Conservation (phyloP, 2,888 invertebrate species). For the Petrolisthes cinctipes region DNA sequence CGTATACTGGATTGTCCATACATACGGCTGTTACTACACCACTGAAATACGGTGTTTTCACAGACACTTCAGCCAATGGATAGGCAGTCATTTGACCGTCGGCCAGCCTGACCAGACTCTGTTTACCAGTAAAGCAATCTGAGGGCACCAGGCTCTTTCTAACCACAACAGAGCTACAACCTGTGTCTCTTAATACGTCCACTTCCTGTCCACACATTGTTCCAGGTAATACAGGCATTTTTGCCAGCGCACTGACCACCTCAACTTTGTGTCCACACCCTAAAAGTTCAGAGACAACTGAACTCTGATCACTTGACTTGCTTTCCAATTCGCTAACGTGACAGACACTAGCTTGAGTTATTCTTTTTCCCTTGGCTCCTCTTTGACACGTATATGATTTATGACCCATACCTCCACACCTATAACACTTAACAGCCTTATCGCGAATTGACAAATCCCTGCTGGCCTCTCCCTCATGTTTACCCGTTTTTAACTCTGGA, state of each 20-base stretch:
- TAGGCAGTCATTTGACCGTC: not conserved
- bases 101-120: not conserved
- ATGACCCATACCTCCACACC: not conserved
- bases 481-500: too few species aligned
- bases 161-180: not conserved
- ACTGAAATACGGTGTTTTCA: not conserved
- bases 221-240: not conserved
- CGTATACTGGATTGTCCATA: slow-evolving; percentile 15
- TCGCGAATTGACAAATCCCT: too few species aligned
- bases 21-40: not conserved
- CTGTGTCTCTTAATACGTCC: not conserved
- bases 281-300: not conserved
- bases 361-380: too few species aligned
- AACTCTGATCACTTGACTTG: too few species aligned
- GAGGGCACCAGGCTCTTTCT: not conserved
- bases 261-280: not conserved
- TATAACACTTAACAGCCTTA: too few species aligned
- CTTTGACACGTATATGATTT: not conserved
- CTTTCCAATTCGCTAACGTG: too few species aligned
- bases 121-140: not conserved
- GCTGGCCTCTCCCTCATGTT: too few species aligned
- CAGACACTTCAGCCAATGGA: not conserved
- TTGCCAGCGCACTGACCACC: not conserved
- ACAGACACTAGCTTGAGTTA: too few species aligned
- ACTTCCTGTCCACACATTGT: not conserved